Base-by-base conservation (phyloP, 2,888 invertebrate genomes). In the Molanna angustata region DNA sequence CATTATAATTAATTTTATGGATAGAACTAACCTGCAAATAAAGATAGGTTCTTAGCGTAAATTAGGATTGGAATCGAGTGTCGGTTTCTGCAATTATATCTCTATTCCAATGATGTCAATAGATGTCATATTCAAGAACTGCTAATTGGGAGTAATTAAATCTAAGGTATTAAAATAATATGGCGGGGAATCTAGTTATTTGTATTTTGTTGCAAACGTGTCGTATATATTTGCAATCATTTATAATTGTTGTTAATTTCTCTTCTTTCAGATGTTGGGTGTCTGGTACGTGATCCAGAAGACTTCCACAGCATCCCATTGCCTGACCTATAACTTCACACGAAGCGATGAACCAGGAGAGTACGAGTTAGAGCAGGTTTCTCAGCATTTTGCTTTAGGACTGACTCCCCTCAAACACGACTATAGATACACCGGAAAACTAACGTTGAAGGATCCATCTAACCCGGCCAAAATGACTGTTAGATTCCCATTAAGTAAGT, bases 251-350 rank as follows among this genome's bases (percentile, higher is more conserved):
- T 7, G 27, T 6, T 27, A 27, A 7, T 7, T 27, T 27, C 9
- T 9, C 35, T 35, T 35, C 4, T 37, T 37, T 43, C 70, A 90
- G 90, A 79, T 90, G 69, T 69, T 90, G 52, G 90, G 90, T 0
- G 69, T 85, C 13, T 91, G 90, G 90, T 88, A 86, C 68, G 90
- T 86, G 11, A 80, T 90, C 32, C 86, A 90, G 69, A 90, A 90
- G 70, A 90, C 90, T 1, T 85, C 88, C 4, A 90, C 90, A 0
- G 87, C 85, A 0, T 89, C 89, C 49, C 80, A 82, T 62, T 91
- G 90, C 69, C 80, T 90, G 63, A 83, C 83, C 1, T 89, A 90
- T 69, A 89, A 90, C 72, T 87, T 88, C 70, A 86, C 85, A 0
- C 73, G 73, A 59, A 81, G 83, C 0, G 78, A 80, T 1, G 87